Base-by-base conservation (phyloP, 2,888 invertebrate genomes). In the Graphium colonna region DNA sequence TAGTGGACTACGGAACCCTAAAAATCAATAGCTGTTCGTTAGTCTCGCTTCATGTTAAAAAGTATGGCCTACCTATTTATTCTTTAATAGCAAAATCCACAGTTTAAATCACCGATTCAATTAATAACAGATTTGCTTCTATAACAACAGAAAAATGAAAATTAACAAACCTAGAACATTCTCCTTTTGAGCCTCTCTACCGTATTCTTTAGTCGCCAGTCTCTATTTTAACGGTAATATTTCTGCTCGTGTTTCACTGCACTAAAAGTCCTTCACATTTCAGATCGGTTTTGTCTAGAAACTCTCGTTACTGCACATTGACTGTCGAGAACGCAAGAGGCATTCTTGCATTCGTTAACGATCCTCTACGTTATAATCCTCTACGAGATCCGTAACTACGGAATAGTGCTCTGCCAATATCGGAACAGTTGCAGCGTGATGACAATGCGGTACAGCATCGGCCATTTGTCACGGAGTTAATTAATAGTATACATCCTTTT, bases 401-500 rank as follows among this genome's bases (percentile, higher is more conserved):
- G 9, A 1, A 10, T 9, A 31, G 10, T 31, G 8, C 31, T 31
- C 10, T 9, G 8, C 31, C 31, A 12, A 17, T 12, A 40, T 17
- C 42, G 45, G n/a, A 45, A 47, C 36, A 39, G 21, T 39, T 9
- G 10, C 31, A 28, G 43, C 39, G 21, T 12, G 21, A 17, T 28
- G 39, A 18, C 17, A 43, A 31, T 17, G 10, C 43, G 39, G 21
- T 15, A 41, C 47, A 52, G 17, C 47, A 9, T 17, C n/a, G 31
- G 48, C 44, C 21, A 44, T 53, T 49, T 53, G 43, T 53, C 48
- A 49, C 26, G 26, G 44, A 49, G 43, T 53, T 49, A 49, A 53
- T 53, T 53, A 53, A 44, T 48, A 48, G 43, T 43, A 38, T 17
- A 53, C 40, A 49, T 49, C 33, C 53, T 40, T 49, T 53, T 48